Evolutionary conservation across 2,113 vertebrate genomes (phyloP).

Genomic region (Tragulus kanchil): DNA sequence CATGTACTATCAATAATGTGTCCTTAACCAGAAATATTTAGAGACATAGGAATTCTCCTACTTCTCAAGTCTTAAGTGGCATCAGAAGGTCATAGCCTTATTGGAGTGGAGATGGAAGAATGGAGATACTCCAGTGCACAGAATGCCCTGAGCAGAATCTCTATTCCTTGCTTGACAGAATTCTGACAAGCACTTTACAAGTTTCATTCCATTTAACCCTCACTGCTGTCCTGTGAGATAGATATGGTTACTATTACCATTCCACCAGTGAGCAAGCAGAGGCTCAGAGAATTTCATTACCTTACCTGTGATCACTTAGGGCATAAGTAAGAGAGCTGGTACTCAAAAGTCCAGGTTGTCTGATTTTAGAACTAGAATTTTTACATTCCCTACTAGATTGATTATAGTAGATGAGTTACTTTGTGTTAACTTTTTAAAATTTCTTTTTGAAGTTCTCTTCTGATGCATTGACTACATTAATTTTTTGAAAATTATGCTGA

Average conservation of each 20-base stretch:
- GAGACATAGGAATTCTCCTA: not conserved
- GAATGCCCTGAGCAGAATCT: not conserved
- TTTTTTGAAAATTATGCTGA: conserved; percentile 21
- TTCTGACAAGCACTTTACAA: not conserved
- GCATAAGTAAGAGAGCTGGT: not conserved
- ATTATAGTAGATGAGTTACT: not conserved
- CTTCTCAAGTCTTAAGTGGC: not conserved
- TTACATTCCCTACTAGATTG: not conserved
- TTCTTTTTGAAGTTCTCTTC: not conserved
- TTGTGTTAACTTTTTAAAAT: not conserved
- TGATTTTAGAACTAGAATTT: not conserved
- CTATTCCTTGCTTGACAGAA: not conserved
- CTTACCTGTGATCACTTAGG: not conserved
- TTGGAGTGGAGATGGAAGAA: not conserved
- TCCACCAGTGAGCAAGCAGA: not conserved
- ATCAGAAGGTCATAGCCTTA: not conserved
- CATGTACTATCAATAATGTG: not conserved
- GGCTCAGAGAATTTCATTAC: not conserved
- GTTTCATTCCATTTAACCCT: not conserved
- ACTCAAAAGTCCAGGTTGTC: not conserved
- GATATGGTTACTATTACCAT: not conserved
- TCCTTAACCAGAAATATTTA: not conserved
- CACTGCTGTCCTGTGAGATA: not conserved
- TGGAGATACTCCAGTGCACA: not conserved
- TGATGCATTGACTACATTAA: not conserved